Conservation (phyloP, 2,888 invertebrate genomes). For the Parapristionchus giblindavisi region DNA sequence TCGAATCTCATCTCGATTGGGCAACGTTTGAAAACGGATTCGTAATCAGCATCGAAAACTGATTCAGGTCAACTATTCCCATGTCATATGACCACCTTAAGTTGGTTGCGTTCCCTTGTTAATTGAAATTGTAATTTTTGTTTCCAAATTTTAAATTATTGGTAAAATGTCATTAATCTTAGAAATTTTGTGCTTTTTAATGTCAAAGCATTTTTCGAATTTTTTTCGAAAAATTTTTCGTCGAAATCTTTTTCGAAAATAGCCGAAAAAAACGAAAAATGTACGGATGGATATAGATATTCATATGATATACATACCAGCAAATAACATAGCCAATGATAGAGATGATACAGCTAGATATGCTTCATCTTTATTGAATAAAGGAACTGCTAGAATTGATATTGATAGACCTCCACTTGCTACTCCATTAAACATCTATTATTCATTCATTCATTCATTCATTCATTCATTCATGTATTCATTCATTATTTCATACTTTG, state of each 20-base stretch:
- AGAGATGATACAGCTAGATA: slow-evolving; percentile 60
- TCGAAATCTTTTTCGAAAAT: too few species aligned
- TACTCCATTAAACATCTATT: slow-evolving; percentile 62
- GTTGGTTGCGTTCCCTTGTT: too few species aligned
- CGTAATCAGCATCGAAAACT: too few species aligned
- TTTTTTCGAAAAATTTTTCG: too few species aligned
- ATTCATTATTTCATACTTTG: slow-evolving; percentile 49
- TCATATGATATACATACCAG: slow-evolving; percentile 51
- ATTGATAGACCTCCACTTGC: slow-evolving; percentile 63
- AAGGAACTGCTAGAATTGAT: slow-evolving; percentile 62
- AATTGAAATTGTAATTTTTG: too few species aligned
- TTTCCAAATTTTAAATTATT: not conserved
- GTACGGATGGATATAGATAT: not conserved
- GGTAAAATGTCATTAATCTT: too few species aligned
- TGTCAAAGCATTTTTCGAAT: too few species aligned
- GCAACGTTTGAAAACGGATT: too few species aligned
- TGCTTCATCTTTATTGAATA: slow-evolving; percentile 62
- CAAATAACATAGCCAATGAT: slow-evolving; percentile 66
- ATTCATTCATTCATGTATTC: not conserved
- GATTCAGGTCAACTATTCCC: too few species aligned
- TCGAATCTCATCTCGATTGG: too few species aligned
- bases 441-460: not conserved
- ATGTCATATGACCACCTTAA: too few species aligned
- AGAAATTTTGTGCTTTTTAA: too few species aligned
- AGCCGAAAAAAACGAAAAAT: not conserved